Evolutionary conservation across 2,888 invertebrate species (phyloP), one percentile per base, ranked within the genome.

Genomic region (Andrena marginata): DNA sequence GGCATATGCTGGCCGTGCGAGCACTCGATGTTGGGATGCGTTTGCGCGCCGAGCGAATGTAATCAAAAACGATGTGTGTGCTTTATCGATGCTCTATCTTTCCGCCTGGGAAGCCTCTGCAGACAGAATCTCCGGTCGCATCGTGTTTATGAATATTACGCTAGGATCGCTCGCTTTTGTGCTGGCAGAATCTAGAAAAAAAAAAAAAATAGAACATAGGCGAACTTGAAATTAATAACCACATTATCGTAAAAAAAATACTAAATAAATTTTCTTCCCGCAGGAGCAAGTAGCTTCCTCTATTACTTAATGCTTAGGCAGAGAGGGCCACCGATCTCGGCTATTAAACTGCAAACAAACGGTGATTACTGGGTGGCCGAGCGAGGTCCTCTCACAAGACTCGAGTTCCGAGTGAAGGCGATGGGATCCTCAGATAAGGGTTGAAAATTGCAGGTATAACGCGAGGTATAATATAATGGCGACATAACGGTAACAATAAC

Each of bases 401-500:
- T 72, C 74, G 84, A 81, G 35, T 75, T 70, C 74, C 75, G 35
- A 67, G 68, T 70, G 59, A 84, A 71, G 71, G 70, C 84, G 93
- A 93, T 93, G 89, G 92, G 91, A 89, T 89, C 84, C 60, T 70
- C 65, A 84, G 93, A 93, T 93, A 93, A 90, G 89, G 74, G 77
- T 83, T 85, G 85, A 91, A 89, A 93, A 93, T 93, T 93, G 92
- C 93, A 92, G 93, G 93, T 94, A 94, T 93, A 92, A 92, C 91
- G 83, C 87, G 72, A 71, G 67, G 70, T 73, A 85, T 79, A 75
- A 91, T 89, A 91, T 91, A 91, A 92, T 90, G 75, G 89, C 63
- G 83, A 90, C 89, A 90, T 89, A 92, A 92, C 92, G 83, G 93
- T 91, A 93, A 93, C 89, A 92, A 87, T 90, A 92, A 90, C 91